A percentile compares a stretch with the other conserved stretches of the same genome.
These are phyloP conservation scores for Sinhomidia bicolor DNA, from an alignment of 2,888 invertebrate genomes.

Conservation along the genomic window DNA sequence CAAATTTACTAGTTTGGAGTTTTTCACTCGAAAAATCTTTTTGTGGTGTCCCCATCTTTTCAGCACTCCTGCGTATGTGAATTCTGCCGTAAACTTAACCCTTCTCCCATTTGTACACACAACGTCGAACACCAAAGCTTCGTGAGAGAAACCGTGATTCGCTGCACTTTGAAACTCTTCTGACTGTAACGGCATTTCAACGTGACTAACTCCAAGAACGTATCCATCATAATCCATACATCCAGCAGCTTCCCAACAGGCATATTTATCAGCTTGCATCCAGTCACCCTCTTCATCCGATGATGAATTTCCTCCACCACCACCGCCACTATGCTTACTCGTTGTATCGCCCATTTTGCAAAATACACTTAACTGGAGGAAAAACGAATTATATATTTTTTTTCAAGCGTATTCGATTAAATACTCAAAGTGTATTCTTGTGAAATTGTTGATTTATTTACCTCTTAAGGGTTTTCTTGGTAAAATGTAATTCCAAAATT, in stretches of 20 bases:
- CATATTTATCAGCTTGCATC: conserved; percentile 73
- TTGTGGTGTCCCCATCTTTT: conserved; percentile 73
- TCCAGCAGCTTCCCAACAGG: conserved; percentile 62
- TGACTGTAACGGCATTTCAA: conserved; percentile 71
- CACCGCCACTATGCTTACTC: conserved; percentile 26
- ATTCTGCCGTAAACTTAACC: conserved; percentile 67
- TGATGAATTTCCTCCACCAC: conserved; percentile 48
- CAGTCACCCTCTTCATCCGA: conserved; percentile 68
- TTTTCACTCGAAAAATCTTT: conserved; percentile 60
- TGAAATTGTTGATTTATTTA: too few relatives aligned
- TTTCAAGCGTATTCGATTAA: too few relatives aligned
- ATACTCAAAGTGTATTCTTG: too few relatives aligned
- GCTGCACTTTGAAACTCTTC: conserved; percentile 47
- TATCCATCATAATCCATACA: conserved; percentile 64
- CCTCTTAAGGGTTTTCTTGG: too few relatives aligned
- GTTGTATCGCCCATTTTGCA: conserved; percentile 12
- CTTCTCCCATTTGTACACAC: conserved; percentile 59
- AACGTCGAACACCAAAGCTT: conserved; percentile 71
- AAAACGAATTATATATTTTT: too few relatives aligned
- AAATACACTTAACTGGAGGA: not conserved
- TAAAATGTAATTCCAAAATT: too few relatives aligned
- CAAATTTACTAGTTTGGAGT: conserved; percentile 56
- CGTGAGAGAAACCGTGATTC: conserved; percentile 55
- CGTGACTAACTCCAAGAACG: conserved; percentile 65
- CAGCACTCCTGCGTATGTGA: conserved; percentile 67